Evolutionary conservation across 2,113 vertebrate genomes (phyloP).

Genomic region (Otolemur garnettii): DNA sequence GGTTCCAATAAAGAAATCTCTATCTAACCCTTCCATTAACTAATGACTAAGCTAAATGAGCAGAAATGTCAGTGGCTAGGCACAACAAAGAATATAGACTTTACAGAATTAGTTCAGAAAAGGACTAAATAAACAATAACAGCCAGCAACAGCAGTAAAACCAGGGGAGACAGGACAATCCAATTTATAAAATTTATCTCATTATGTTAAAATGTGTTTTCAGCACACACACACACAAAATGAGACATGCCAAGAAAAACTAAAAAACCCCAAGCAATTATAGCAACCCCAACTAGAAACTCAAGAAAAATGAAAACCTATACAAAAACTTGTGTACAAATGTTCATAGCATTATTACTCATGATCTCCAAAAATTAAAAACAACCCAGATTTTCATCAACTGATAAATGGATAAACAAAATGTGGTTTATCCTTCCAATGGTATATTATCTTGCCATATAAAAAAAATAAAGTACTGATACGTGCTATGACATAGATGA

Average conservation of each 20-base stretch:
- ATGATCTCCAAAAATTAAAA: too few species aligned
- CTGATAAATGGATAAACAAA: too few species aligned
- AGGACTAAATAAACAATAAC: background rate
- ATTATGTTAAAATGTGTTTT: background rate
- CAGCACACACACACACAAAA: background rate
- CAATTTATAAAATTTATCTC: background rate
- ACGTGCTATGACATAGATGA: too few species aligned
- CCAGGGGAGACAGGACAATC: background rate
- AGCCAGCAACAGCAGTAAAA: background rate
- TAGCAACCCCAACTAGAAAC: background rate
- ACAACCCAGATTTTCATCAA: too few species aligned
- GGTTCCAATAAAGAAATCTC: background rate
- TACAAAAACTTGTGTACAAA: background rate
- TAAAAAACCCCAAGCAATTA: background rate
- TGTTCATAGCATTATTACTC: too few species aligned
- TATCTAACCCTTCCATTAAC: background rate
- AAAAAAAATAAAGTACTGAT: too few species aligned
- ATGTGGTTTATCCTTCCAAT: too few species aligned
- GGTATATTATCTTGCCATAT: too few species aligned
- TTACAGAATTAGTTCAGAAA: constrained; percentile 7
- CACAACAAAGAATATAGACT: background rate
- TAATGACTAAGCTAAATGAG: background rate
- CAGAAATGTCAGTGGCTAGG: background rate
- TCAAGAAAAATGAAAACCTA: background rate
- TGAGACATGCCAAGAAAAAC: background rate